Base-by-base conservation (phyloP, 2,888 invertebrate genomes). In the Aplocera efformata region DNA sequence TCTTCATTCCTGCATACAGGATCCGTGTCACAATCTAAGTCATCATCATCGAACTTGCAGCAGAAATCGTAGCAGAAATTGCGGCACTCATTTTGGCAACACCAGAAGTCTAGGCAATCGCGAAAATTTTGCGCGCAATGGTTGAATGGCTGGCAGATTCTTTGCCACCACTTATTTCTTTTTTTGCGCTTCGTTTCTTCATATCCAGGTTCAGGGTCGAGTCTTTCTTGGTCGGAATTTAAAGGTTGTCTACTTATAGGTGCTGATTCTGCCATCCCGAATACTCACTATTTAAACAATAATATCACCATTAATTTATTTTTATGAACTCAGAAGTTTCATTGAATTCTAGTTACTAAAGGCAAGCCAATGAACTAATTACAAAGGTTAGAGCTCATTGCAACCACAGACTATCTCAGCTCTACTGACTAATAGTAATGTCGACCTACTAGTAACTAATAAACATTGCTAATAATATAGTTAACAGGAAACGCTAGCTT, bases 51-150 rank as follows among this genome's bases (percentile, higher is more conserved):
- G 20, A 13, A 36, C 5, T 36, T 33, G 22, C 45, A 45, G 25
- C 45, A 45, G 10, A 45, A 26, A 7, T 36, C 6, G 4, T 23
- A 45, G 25, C 45, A 45, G 17, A 45, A 26, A 9, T 36, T n/a
- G 4, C 23, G 40, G 22, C 45, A 45, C 20, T 40, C 45, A 6
- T 40, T 37, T 10, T 9, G 25, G 11, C 45, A 45, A 23, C 40
- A 33, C 45, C 45, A 45, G 9, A 45, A 45, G 25, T 41, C 9
- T 4, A 36, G 23, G 11, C 45, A 45, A 9, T 45, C 34, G 6
- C 21, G 22, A 2, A 33, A 1, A 21, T 45, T 41, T 20, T 7
- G 7, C 9, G 1, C 30, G 13, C 32, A 41, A 3, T 33, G 32
- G 26, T 1, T 6, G 29, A 40, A 30, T 32, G 30, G 2, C 25